These are phyloP conservation scores for Yoshiicerus persimilis DNA, from an alignment of 1,140 invertebrate genomes.

Conservation along the genomic window DNA sequence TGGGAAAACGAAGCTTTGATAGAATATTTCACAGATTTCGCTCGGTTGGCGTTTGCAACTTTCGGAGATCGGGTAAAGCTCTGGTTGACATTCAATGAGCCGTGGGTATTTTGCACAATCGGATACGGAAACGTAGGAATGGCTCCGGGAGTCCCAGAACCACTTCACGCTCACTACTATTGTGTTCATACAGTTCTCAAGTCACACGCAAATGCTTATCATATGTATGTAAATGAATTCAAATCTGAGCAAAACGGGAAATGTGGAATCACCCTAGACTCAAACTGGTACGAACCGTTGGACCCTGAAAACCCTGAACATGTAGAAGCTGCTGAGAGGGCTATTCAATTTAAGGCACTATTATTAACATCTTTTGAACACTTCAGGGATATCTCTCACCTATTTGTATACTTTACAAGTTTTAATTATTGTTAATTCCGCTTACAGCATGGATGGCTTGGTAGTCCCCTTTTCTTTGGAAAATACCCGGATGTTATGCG, in stretches of 20 bases:
- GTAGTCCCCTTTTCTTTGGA: conserved; percentile 64
- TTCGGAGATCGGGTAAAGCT: conserved; percentile 53
- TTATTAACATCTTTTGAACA: conserved; percentile 55
- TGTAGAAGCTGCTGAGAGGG: conserved; percentile 29
- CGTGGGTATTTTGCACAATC: conserved; percentile 38
- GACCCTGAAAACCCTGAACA: conserved; percentile 4
- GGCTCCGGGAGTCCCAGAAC: background rate
- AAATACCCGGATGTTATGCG: conserved; percentile 54
- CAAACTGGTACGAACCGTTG: conserved; percentile 26
- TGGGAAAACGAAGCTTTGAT: conserved; percentile 59
- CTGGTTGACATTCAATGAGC: conserved; percentile 50
- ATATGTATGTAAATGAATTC: conserved; percentile 36
- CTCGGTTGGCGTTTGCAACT: conserved; percentile 45
- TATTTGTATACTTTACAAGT: background rate
- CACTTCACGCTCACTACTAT: background rate
- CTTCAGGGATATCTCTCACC: background rate
- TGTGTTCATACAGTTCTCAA: conserved; percentile 28
- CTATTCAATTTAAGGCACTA: conserved; percentile 49
- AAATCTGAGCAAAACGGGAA: conserved; percentile 22
- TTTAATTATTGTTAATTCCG: background rate
- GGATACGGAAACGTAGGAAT: conserved; percentile 1
- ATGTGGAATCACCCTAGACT: conserved; percentile 38
- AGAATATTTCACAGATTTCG: conserved; percentile 59
- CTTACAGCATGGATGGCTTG: conserved; percentile 60
- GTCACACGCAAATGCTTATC: conserved; percentile 38